Percentiles rank a stretch among this genome's conserved stretches.
Conservation (phyloP, 2,888 invertebrate genomes). For the Idaea biselata region DNA sequence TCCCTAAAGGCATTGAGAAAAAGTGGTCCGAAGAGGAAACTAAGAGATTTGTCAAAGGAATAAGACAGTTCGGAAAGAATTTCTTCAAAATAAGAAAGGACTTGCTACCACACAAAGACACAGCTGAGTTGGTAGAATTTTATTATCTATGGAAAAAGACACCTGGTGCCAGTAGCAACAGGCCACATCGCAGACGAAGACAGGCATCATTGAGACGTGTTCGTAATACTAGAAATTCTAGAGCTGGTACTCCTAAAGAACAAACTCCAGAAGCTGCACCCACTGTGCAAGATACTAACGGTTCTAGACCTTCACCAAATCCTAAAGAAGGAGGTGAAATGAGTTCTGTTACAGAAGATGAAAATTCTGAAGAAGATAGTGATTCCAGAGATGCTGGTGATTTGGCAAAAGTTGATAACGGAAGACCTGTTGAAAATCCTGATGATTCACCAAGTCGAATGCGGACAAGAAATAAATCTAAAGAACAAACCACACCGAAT, state of each 20-base stretch:
- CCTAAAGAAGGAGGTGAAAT: conserved; percentile 86
- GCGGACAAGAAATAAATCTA: conserved; percentile 92
- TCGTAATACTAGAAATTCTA: conserved; percentile 92
- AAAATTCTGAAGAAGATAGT: conserved; percentile 97
- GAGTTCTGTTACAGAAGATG: conserved; percentile 92
- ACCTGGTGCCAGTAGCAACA: conserved; percentile 97
- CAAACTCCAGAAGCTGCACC: conserved; percentile 83
- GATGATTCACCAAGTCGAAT: conserved; percentile 93
- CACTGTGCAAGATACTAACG: conserved; percentile 75
- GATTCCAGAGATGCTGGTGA: conserved; percentile 92
- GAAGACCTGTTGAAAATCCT: conserved; percentile 85
- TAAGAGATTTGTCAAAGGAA: conserved; percentile 98
- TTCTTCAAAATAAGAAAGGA: conserved; percentile 99
- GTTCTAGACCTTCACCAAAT: conserved; percentile 83
- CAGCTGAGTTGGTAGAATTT: conserved; percentile 98
- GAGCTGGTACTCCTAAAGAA: conserved; percentile 89
- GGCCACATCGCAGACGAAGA: conserved; percentile 94
- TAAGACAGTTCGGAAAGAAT: conserved; percentile 99
- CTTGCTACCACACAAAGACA: conserved; percentile 97
- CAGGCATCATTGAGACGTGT: conserved; percentile 93
- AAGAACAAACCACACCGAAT: conserved; percentile 84
- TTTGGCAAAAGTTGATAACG: conserved; percentile 91
- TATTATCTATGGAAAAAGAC: conserved; percentile 99
- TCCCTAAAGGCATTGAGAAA: conserved; percentile 97
- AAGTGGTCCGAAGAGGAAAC: conserved; percentile 99